Conservation (phyloP, 2,113 vertebrate genomes). For the Heterotilapia buettikoferi region DNA sequence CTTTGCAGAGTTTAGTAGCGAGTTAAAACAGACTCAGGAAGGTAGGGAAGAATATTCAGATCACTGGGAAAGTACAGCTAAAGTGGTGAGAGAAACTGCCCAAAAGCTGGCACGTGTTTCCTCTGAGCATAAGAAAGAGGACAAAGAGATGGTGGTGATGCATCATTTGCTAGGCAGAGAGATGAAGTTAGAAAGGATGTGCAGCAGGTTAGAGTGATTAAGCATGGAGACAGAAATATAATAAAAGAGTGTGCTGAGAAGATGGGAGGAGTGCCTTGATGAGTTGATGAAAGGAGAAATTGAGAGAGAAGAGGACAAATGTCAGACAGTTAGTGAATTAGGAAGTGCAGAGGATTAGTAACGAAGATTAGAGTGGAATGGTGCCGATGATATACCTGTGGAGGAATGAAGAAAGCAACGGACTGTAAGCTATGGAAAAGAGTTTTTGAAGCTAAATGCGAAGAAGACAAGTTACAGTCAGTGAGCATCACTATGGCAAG, state of each 20-base stretch:
- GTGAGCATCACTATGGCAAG: neutral
- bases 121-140: neutral
- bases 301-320: neutral
- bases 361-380: neutral
- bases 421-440: neutral
- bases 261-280: neutral
- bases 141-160: neutral
- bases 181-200: neutral
- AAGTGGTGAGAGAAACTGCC: neutral
- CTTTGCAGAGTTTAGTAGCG: neutral
- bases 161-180: neutral
- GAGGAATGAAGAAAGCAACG: rapidly evolving
- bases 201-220: neutral
- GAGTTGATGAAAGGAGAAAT: neutral
- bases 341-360: neutral
- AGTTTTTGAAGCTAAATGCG: neutral
- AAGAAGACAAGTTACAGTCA: neutral
- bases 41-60: neutral
- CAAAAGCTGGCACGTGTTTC: neutral
- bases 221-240: neutral
- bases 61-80: neutral
- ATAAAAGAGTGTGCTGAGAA: neutral
- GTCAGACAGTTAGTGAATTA: neutral
- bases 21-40: neutral
- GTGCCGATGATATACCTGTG: neutral